Base-by-base conservation (phyloP, 2,113 vertebrate genomes). In the Centropus bengalensis region DNA sequence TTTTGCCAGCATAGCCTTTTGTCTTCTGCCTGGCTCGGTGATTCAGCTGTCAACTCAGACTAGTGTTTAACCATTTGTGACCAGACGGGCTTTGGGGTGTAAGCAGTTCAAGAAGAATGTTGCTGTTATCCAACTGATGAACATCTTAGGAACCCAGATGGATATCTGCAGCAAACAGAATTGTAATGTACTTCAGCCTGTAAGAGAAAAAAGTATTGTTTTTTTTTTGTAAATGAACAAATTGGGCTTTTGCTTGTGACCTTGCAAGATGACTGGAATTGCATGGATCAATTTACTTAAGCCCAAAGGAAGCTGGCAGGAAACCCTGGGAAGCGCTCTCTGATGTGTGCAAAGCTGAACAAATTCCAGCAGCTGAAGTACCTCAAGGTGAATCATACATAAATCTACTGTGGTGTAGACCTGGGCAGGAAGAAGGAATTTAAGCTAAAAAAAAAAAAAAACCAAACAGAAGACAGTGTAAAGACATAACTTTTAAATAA, bases 1-100 rank as follows among this genome's bases (percentile, higher is more conserved):
- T 82, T 82, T 74, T 93, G 92, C 86, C 82, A 94, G 86, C 76
- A 20, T 3, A 42, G 64, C 63, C 76, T 88, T 80, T 63, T 93
- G 88, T 67, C 76, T 88, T 80, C 68, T 93, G 88, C 80, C 82
- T 69, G 51, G 55, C 67, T 6, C 0, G 86, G 76, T 67, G 86
- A 86, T 77, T 66, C 64, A 86, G 63, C 67, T 80, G 1, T 42
- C 78, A 42, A 0, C 55, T 85, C 66, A 86, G 38, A 22, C 71
- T 42, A 14, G 42, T 9, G 32, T 15, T 77, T 80, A 67, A 83
- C 59, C 28, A 1, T n/a, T 86, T 74, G 8, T 67, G 60, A 26
- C 26, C 30, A 24, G 18, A 32, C 1, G 0, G 28, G 24, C 28
- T 62, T 62, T 55, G 30, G 8, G 36, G 42, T 6, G 23, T 6